phyloP scores from a whole-genome alignment of 2,113 vertebrate genomes.

The Daphoenositta chrysoptera region DNA sequence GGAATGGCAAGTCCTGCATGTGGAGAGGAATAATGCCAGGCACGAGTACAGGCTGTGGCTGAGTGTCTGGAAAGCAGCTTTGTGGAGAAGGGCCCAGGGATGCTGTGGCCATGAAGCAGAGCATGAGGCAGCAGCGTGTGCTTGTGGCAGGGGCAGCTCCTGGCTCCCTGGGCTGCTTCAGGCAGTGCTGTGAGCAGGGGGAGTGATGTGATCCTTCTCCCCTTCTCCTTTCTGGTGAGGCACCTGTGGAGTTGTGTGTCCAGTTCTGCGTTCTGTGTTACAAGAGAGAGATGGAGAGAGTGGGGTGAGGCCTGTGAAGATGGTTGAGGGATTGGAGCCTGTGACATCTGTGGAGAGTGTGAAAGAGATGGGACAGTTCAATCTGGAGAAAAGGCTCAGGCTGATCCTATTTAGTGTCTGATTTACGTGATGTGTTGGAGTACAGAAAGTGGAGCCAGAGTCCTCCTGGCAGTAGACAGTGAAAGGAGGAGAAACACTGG shows the following conservation, averaged over 20 bases:
- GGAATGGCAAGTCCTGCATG: neutral
- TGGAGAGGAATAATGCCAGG: neutral
- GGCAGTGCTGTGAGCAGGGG: neutral
- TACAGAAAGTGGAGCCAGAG: neutral
- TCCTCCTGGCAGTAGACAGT: neutral
- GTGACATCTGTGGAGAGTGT: neutral
- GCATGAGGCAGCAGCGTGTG: rapidly evolving
- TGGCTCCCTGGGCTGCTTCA: neutral
- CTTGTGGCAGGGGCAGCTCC: neutral
- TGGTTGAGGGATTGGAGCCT: neutral
- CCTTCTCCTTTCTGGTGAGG: neutral
- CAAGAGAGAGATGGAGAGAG: neutral
- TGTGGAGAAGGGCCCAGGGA: neutral
- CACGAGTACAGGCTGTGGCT: neutral
- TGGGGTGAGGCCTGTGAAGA: neutral
- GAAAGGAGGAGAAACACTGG: neutral
- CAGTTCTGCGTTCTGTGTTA: rapidly evolving
- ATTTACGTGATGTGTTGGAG: neutral
- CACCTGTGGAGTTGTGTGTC: neutral
- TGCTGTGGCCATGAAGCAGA: neutral
- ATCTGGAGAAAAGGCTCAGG: neutral
- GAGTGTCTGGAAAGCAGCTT: neutral
- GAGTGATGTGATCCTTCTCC: neutral
- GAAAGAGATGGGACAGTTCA: neutral
- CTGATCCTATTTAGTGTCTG: neutral